A percentile compares a stretch with the other conserved stretches of the same genome.
Conservation (phyloP, 1,140 invertebrate genomes). For the Drosophila punjabiensis region DNA sequence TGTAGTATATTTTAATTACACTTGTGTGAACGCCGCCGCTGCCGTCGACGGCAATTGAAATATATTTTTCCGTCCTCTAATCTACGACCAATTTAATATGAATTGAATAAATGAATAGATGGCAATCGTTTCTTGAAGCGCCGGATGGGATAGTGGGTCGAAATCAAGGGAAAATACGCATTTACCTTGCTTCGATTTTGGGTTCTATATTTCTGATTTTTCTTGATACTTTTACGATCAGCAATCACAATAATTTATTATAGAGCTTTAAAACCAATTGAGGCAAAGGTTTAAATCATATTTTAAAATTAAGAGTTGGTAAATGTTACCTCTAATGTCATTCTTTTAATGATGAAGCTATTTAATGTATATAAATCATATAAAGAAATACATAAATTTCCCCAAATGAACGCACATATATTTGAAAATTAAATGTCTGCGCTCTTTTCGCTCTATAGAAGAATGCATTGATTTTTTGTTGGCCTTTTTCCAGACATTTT, state of each 20-base stretch:
- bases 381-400: neutral
- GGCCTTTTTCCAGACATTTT: constrained; percentile 8
- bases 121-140: constrained; percentile 43
- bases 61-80: constrained; percentile 47
- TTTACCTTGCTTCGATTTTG: constrained; percentile 16
- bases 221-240: neutral
- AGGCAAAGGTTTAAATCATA: neutral
- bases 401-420: neutral
- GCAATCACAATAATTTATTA: neutral
- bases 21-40: constrained; percentile 39
- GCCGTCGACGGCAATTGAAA: constrained; percentile 48
- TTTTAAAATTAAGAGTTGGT: neutral
- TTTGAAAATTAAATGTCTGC: neutral
- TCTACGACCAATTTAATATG: constrained; percentile 54
- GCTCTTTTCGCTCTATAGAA: neutral
- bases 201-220: neutral
- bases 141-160: neutral
- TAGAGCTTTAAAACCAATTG: neutral
- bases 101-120: constrained; percentile 72
- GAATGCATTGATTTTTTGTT: constrained; percentile 3
- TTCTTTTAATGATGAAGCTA: neutral
- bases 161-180: constrained; percentile 7
- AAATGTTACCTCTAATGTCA: neutral
- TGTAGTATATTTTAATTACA: constrained; percentile 54
- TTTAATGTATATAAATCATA: neutral